Base-by-base conservation (phyloP, 1,140 invertebrate species). In the Musca vetustissima region DNA sequence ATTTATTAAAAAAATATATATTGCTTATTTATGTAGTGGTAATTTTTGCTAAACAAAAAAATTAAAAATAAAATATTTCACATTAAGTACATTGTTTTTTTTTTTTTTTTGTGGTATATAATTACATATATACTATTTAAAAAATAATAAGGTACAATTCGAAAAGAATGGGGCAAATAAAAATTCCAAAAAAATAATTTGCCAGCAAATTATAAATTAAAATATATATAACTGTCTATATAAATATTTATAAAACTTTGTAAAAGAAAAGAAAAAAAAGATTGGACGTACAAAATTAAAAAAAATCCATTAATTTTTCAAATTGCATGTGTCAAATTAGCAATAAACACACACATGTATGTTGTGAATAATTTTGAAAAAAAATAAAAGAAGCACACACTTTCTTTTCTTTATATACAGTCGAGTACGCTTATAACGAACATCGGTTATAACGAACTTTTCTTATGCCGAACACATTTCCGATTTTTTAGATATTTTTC, bases 111-210 rank as follows among this genome's bases (percentile, higher is more conserved):
- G n/a, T n/a, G n/a, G n/a, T n/a, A n/a, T n/a, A n/a, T n/a, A n/a
- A n/a, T n/a, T 59, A 7, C 17, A n/a, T 49, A 6, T 59, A 59
- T 32, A n/a, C n/a, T 59, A 59, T 59, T 24, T 8, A 43, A 8
- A 8, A 43, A 43, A 43, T 32, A 59, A 59, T 59, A 59, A 59
- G 55, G 55, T 59, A 59, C 55, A 59, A 43, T 61, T 28, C 25
- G 43, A 8, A 17, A 61, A 28, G 3, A 61, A 61, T 36, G 36
- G 36, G 36, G 36, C 36, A 43, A 43, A 36, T 36, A 36, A 36
- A 36, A 3, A 21, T n/a, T n/a, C n/a, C 36, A 9, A 61, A 61
- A 28, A 36, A 61, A 61, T 61, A 36, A 61, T 61, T 36, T 21
- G 57, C 28, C 28, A 61, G 57, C 57, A 61, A 36, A 61, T 43